These are phyloP conservation scores for Eulemur macaco DNA, from an alignment of 2,113 vertebrate genomes.

Conservation along the genomic window DNA sequence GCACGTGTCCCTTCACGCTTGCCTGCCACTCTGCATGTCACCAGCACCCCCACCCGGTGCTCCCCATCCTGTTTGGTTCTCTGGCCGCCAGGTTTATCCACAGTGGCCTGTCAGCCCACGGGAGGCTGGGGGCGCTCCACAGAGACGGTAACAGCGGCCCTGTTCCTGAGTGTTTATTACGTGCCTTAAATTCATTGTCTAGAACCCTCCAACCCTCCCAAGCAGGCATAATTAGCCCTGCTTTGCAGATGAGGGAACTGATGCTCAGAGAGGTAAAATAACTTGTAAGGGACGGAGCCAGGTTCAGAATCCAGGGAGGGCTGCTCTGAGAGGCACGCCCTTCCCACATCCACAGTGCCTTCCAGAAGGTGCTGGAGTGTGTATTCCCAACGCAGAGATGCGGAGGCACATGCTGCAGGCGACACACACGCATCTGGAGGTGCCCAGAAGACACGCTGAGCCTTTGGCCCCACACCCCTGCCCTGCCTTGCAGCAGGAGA, in stretches of 20 bases:
- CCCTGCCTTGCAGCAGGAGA: not conserved
- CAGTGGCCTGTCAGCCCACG: not conserved
- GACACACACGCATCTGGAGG: not conserved
- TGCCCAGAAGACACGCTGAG: not conserved
- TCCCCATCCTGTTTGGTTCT: slow-evolving; percentile 53
- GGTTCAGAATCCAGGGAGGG: not conserved
- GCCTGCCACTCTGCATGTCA: slow-evolving; percentile 77
- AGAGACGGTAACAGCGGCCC: not conserved
- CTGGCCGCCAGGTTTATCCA: not conserved
- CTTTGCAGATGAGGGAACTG: not conserved
- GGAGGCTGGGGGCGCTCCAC: not conserved
- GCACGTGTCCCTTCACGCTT: slow-evolving; percentile 6
- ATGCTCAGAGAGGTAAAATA: not conserved
- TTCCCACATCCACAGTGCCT: not conserved
- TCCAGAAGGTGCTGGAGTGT: not conserved
- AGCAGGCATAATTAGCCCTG: not conserved
- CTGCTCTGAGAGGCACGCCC: not conserved
- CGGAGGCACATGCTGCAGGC: not conserved
- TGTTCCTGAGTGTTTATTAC: not conserved
- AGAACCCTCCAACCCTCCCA: not conserved
- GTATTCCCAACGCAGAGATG: not conserved
- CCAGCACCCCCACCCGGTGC: slow-evolving; percentile 29
- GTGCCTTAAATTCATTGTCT: not conserved
- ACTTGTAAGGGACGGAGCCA: not conserved
- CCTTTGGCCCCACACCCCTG: not conserved